Percentiles rank a stretch among this genome's conserved stretches.
phyloP scores from a whole-genome alignment of 1,140 invertebrate species.

The Drosophila ogumai region DNA sequence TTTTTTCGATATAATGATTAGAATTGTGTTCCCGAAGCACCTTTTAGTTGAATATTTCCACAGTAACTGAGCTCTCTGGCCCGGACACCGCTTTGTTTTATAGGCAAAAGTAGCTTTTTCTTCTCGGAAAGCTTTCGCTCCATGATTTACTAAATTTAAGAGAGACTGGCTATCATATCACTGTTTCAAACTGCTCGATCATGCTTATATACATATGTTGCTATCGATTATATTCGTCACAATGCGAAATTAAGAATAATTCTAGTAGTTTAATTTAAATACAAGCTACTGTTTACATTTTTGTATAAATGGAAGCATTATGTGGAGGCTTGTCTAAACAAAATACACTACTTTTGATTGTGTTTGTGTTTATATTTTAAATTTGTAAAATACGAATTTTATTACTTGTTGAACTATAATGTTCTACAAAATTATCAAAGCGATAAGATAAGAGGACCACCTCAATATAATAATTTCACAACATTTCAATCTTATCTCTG shows the following conservation, averaged over 20 bases:
- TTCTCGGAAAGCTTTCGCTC: neutral
- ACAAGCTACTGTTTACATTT: neutral
- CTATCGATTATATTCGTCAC: neutral
- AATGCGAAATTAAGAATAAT: neutral
- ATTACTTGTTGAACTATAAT: neutral
- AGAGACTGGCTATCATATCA: neutral
- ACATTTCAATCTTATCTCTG: neutral
- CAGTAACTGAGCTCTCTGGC: neutral
- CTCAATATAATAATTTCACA: neutral
- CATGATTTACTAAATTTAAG: neutral
- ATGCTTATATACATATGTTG: neutral
- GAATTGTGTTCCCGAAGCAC: neutral
- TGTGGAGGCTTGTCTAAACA: neutral
- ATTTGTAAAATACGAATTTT: neutral
- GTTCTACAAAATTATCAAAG: neutral
- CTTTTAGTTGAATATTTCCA: neutral
- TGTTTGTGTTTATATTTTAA: neutral
- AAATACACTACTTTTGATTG: too few species aligned
- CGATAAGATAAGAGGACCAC: neutral
- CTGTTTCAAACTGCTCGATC: neutral
- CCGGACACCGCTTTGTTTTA: neutral
- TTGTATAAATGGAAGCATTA: neutral
- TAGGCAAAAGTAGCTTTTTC: neutral
- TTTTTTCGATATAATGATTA: neutral
- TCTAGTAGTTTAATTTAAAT: neutral